Evolutionary conservation across 2,797 vertebrate genomes (phyloP).

Genomic region (Pangasius sanitwongsei): DNA sequence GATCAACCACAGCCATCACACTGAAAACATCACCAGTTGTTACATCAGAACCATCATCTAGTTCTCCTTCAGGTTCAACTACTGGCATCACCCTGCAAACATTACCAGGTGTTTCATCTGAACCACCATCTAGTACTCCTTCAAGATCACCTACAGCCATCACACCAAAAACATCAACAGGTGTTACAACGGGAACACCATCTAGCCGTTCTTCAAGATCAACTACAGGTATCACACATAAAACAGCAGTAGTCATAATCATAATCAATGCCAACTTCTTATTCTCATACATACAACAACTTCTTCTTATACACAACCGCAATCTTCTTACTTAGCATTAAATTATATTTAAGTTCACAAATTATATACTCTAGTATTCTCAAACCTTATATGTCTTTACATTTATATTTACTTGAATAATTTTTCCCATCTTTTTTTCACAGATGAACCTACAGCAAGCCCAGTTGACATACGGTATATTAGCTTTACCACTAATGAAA

Average conservation of each 20-base stretch:
- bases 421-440: not conserved
- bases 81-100: too few species aligned
- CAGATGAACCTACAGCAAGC: not conserved
- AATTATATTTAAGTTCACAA: not conserved
- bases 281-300: not conserved
- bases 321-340: not conserved
- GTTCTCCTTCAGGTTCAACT: too few species aligned
- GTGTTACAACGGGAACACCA: not conserved
- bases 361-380: not conserved
- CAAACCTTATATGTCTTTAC: not conserved
- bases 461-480: not conserved
- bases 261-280: too few species aligned
- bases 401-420: not conserved
- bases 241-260: not conserved
- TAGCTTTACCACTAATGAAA: not conserved
- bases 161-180: not conserved
- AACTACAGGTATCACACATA: not conserved
- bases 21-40: not conserved
- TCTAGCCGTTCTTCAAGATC: not conserved
- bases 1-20: not conserved
- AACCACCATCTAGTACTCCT: not conserved
- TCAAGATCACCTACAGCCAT: not conserved
- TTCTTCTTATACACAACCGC: not conserved
- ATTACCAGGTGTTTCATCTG: not conserved
- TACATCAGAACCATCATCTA: not conserved